phyloP scores from a whole-genome alignment of 1,140 invertebrate species.

The Platyscapa corneri region DNA sequence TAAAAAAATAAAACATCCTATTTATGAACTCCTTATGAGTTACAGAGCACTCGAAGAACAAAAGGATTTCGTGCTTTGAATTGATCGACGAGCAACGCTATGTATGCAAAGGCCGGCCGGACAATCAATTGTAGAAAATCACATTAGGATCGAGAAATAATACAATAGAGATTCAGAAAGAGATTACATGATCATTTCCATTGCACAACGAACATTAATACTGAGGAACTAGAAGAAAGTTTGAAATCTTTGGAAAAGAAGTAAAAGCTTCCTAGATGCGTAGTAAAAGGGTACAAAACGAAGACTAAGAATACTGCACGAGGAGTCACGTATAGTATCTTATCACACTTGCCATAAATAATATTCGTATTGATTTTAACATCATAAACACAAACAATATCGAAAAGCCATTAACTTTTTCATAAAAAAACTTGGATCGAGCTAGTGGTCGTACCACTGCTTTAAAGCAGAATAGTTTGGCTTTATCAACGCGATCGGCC shows the following conservation, averaged over 20 bases:
- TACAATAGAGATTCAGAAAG: neutral
- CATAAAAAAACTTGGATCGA: neutral
- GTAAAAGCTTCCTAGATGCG: neutral
- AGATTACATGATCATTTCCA: neutral
- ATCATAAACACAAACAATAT: too few relatives aligned
- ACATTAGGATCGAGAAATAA: neutral
- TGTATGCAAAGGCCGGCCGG: slow-evolving; percentile 34
- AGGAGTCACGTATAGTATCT: neutral
- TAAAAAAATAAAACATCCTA: neutral
- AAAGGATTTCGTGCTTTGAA: slow-evolving; percentile 31
- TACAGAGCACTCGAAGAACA: neutral
- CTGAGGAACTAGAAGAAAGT: neutral
- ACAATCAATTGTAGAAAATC: neutral
- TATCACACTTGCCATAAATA: neutral
- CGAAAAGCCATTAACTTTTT: neutral
- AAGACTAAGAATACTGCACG: neutral
- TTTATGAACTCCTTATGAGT: neutral
- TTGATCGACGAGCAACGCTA: neutral
- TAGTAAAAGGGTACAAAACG: neutral
- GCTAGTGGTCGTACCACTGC: neutral
- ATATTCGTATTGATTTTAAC: too few relatives aligned
- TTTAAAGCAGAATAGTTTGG: neutral
- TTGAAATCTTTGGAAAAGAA: neutral
- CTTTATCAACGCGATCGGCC: neutral
- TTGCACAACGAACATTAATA: neutral